phyloP scores from a whole-genome alignment of 2,888 invertebrate genomes.

The Drosophila fulvimacula region DNA sequence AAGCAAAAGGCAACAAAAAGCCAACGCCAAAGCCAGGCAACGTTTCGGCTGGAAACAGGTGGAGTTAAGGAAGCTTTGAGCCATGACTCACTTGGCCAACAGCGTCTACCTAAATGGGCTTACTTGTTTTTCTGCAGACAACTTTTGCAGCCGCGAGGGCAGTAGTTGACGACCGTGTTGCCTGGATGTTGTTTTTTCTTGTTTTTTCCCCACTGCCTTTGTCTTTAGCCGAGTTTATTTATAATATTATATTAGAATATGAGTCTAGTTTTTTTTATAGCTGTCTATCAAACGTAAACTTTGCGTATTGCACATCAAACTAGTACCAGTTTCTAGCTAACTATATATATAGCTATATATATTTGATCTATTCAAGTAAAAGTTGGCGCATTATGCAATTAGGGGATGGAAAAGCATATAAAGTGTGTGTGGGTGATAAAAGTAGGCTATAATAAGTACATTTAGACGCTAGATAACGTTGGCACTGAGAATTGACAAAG shows the following conservation, averaged over 20 bases:
- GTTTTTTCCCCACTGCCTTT: not conserved
- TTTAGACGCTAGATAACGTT: constrained; percentile 1
- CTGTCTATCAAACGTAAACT: constrained; percentile 24
- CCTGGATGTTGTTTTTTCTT: constrained; percentile 17
- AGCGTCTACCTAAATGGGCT: constrained; percentile 59
- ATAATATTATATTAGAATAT: constrained; percentile 15
- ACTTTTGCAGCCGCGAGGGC: constrained; percentile 26
- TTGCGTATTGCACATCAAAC: constrained; percentile 57
- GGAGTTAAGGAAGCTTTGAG: constrained; percentile 15
- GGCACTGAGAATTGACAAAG: not conserved
- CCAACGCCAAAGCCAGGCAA: constrained; percentile 5
- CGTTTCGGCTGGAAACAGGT: not conserved
- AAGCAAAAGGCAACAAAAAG: constrained; percentile 55
- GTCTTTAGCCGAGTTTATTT: constrained; percentile 13
- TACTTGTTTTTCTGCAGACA: constrained; percentile 34
- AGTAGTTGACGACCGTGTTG: constrained; percentile 34
- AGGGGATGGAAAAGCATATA: constrained; percentile 21
- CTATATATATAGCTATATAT: constrained; percentile 10
- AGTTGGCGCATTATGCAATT: constrained; percentile 30
- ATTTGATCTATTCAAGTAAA: constrained; percentile 19
- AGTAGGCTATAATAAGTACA: constrained; percentile 8
- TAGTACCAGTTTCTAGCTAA: not conserved
- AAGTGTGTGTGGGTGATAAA: constrained; percentile 13
- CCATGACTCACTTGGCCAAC: constrained; percentile 59
- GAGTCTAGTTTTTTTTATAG: not conserved